Evolutionary conservation across 2,113 vertebrate genomes (phyloP).

Genomic region (Xerus inauris): DNA sequence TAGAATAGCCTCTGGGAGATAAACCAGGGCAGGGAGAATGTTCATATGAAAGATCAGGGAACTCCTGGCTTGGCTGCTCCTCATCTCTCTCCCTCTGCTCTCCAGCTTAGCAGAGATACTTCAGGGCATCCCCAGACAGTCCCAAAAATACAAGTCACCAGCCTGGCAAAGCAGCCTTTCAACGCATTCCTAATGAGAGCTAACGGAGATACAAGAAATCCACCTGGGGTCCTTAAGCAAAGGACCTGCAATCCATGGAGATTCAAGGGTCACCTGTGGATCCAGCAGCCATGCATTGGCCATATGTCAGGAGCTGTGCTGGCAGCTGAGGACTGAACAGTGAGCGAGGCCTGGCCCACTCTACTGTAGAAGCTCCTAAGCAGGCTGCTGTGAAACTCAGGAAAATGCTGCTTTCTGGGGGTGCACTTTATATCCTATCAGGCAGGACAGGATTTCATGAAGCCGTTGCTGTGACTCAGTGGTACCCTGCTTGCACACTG

Average conservation of each 20-base stretch:
- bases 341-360: background rate
- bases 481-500: background rate
- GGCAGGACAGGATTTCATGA: background rate
- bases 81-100: background rate
- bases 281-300: fast-evolving
- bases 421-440: fast-evolving
- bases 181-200: background rate
- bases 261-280: background rate
- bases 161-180: background rate
- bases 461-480: background rate
- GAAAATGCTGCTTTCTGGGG: background rate
- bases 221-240: background rate
- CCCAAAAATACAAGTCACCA: background rate
- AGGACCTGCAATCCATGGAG: background rate
- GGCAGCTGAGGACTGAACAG: fast-evolving
- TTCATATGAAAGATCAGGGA: background rate
- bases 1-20: background rate
- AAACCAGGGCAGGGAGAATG: background rate
- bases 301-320: background rate
- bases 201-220: background rate
- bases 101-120: background rate
- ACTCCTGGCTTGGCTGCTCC: background rate
- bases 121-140: background rate
- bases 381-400: background rate
- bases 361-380: background rate